Conservation (phyloP, 2,888 invertebrate species). For the Papilio protenor region DNA sequence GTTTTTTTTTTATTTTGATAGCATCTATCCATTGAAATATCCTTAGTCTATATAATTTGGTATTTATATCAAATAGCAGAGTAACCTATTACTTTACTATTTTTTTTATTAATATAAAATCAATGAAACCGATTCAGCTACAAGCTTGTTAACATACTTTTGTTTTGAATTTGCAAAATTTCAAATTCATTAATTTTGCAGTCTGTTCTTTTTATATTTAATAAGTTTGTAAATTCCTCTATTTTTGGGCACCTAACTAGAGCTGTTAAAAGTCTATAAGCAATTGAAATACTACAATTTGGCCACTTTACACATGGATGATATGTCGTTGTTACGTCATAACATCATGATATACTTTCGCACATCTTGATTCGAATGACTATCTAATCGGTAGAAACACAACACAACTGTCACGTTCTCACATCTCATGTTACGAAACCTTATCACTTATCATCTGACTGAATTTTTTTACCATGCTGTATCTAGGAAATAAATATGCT, state of each 20-base stretch:
- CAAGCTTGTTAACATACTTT: too few species aligned
- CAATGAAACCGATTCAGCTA: too few species aligned
- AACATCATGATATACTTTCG: not conserved
- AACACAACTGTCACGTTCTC: constrained; percentile 14
- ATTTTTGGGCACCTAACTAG: not conserved
- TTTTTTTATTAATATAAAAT: too few species aligned
- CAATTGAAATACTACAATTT: not conserved
- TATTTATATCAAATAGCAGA: too few species aligned
- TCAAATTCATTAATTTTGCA: too few species aligned
- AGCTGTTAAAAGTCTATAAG: too few species aligned
- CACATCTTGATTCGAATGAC: not conserved
- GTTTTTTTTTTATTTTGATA: too few species aligned
- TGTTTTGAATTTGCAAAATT: too few species aligned
- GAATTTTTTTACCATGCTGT: constrained; percentile 1
- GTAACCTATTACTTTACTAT: too few species aligned
- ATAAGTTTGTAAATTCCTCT: not conserved
- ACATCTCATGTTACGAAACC: constrained; percentile 26
- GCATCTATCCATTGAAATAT: too few species aligned
- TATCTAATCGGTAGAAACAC: constrained; percentile 13
- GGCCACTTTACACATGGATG: not conserved
- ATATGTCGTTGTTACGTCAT: not conserved
- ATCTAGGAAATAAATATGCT: not conserved
- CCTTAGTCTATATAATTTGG: too few species aligned
- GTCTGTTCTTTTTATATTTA: too few species aligned
- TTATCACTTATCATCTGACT: constrained; percentile 29